Evolutionary conservation across 2,888 invertebrate species (phyloP), one percentile per base, ranked within the genome.

Genomic region (Campoplex capitator): DNA sequence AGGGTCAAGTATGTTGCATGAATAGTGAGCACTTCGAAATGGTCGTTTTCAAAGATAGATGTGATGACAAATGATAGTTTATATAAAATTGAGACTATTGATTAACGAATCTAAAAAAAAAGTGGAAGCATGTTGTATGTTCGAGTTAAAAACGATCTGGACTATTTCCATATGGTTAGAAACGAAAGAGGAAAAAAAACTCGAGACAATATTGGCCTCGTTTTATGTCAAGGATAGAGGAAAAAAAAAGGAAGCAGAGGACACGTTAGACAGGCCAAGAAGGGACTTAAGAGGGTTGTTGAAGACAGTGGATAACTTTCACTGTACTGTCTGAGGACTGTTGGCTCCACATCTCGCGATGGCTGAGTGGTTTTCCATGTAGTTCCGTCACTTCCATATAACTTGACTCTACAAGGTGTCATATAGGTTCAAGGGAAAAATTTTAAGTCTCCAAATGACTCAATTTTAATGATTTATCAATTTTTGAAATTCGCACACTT

Each of bases 361-460:
- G 65, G 38, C 84, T 76, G 87, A 88, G 86, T 85, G 88, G 80
- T 83, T 88, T 88, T 85, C 75, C 86, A 23, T 88, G 88, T 86
- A 87, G 70, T 70, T 79, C 73, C 16, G 62, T 84, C 76, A 68
- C 73, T 28, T 74, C 85, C 65, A 84, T 78, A 78, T 84, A 84
- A 81, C 74, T 83, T 45, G 28, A 13, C 42, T 68, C 58, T 67
- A 62, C 62, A 16, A 28, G 62, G 32, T 62, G 62, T 62, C 62
- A 16, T 16, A 32, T 16, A 32, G 32, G 32, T 4, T 62, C 32
- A 32, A 62, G 16, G 6, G 6, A 32, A 32, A 62, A 32, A 32
- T 62, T 13, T 6, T 32, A 13, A 62, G 7, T 32, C 11, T 11
- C 7, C 0, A 6, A 38, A 38, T 38, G 0, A 42, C 2, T 2